Base-by-base conservation (phyloP, 2,888 invertebrate species). In the Acutogordius australiensis region DNA sequence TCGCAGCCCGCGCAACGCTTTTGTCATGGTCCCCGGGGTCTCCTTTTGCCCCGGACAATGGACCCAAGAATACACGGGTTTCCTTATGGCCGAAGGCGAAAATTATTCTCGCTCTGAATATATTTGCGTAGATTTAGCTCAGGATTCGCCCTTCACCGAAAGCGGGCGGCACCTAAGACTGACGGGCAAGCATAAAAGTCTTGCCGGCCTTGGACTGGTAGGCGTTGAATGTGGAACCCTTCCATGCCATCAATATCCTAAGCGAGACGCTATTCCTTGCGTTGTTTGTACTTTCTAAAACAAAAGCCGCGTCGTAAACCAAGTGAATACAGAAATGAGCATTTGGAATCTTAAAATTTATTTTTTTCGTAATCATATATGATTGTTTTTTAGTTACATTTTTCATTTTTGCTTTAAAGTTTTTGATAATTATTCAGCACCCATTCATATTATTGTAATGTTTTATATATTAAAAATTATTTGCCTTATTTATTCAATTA, bases 31-130 rank as follows among this genome's bases (percentile, higher is more conserved):
- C 4, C 51, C 51, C 26, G 51, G 51, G n/a, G 51, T 51, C 23
- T 51, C 51, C 8, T 51, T 51, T 51, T 51, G 51, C 23, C 51
- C 51, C 4, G 51, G 51, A 26, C 51, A 51, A 51, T 51, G 51
- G 51, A 51, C 51, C 23, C 26, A 21, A 23, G 51, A 51, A 51
- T 51, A 51, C 23, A 51, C 18, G 8, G 51, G 51, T n/a, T 4
- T 21, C 23, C 4, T 51, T 4, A 51, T 51, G 51, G 51, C 51
- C n/a, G 51, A 51, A 23, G 51, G n/a, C 4, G 13, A 8, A 23
- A 4, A 51, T 23, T 21, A 51, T 23, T n/a, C 51, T 23, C 13
- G 51, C 4, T 51, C 51, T 4, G 18, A 51, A 51, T 51, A 51
- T 23, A 51, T 51, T n/a, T 51, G 51, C 51, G 51, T 51, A 4